Base-by-base conservation (phyloP, 1,140 invertebrate genomes). In the Nasonia giraulti region DNA sequence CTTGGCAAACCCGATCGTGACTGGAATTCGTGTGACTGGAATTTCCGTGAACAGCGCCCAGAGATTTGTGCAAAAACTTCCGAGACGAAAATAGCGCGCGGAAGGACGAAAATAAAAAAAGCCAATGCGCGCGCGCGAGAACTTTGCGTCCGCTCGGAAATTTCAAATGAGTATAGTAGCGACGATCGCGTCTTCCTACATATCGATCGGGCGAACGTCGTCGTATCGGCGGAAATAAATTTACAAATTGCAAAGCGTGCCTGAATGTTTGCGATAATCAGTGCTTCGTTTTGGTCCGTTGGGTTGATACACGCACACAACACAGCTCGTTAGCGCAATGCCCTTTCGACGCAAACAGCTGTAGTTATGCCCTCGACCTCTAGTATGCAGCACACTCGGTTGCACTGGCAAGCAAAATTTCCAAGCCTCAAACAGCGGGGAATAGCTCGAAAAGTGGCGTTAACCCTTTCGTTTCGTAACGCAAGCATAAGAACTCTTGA, bases 1-100 rank as follows among this genome's bases (percentile, higher is more conserved):
- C 86, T 80, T 87, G 86, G 82, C 83, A 81, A 87, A 87, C 85
- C 83, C 86, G 84, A 86, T 89, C 87, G 87, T 89, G 87, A 88
- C 87, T 87, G 84, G 85, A 88, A 78, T 89, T 80, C 84, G 77
- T 20, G 68, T n/a, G n/a, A n/a, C n/a, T n/a, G n/a, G n/a, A n/a
- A n/a, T 47, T 76, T 62, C 20, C 55, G 14, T 17, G 50, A 62
- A n/a, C 20, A n/a, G 14, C 17, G 55, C 20, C 3, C 20, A 68
- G 37, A 44, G 40, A 76, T 76, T 76, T 44, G 40, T 55, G 44
- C 14, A 78, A 78, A 78, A 78, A 31, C 31, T 31, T 23, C 74
- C 20, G 27, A 76, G 68, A 71, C 68, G 68, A 12, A 33, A 71
- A 71, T 62, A 62, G 55, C 55, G 33, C 33, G 4, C 33, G 20